A percentile compares a stretch with the other conserved stretches of the same genome.
These are phyloP conservation scores for Tetrapedia diversipes DNA, from an alignment of 2,888 invertebrate genomes.

Conservation along the genomic window DNA sequence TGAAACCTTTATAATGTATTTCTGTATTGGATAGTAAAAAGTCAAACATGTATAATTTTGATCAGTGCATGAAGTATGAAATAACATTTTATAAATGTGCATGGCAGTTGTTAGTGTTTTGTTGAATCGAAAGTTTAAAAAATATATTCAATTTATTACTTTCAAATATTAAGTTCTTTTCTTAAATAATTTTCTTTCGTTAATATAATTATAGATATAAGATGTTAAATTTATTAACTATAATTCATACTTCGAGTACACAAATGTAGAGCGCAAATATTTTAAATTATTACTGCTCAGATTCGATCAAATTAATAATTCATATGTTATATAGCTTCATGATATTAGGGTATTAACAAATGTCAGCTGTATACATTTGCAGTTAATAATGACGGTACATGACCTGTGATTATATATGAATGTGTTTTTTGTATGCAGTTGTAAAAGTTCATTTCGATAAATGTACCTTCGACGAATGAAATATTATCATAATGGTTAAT, in stretches of 20 bases:
- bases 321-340: conserved; percentile 27
- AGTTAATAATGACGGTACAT: conserved; percentile 48
- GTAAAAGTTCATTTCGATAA: conserved; percentile 57
- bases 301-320: conserved; percentile 46
- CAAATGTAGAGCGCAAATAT: conserved; percentile 23
- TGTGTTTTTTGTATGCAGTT: conserved; percentile 68
- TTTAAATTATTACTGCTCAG: conserved; percentile 51
- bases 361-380: conserved; percentile 52
- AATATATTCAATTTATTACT: conserved; percentile 3
- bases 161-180: conserved; percentile 12
- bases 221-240: conserved; percentile 25
- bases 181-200: not conserved
- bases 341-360: conserved; percentile 42
- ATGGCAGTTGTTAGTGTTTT: conserved; percentile 20
- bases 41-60: conserved; percentile 18
- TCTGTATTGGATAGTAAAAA: conserved; percentile 27
- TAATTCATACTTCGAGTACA: conserved; percentile 9
- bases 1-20: conserved; percentile 40
- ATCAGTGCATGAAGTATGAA: conserved; percentile 13
- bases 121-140: conserved; percentile 20
- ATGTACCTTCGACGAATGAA: conserved; percentile 33
- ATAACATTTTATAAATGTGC: conserved; percentile 25
- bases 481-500: conserved; percentile 40
- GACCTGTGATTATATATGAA: conserved; percentile 73
- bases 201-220: conserved; percentile 12